Base-by-base conservation (phyloP, 2,113 vertebrate genomes). In the Miniopterus natalensis region DNA sequence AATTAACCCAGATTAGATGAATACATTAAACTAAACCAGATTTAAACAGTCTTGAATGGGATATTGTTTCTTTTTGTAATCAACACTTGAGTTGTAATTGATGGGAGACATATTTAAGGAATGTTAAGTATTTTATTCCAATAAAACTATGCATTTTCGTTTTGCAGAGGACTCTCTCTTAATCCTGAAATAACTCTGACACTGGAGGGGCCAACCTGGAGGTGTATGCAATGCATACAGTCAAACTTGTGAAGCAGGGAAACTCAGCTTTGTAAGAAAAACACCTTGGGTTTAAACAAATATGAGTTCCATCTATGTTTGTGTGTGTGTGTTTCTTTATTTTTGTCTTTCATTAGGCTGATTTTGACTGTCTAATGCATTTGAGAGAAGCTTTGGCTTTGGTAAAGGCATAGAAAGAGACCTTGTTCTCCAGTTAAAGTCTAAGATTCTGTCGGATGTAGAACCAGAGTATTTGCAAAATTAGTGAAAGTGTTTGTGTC, bases 31-130 rank as follows among this genome's bases (percentile, higher is more conserved):
- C 65, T 36, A 88, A 94, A 92, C 61, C 1, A 3, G 84, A 92
- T 95, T 93, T 95, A 74, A 90, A 71, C 13, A 81, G 80, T 15
- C 55, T 92, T 97, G 95, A 96, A 96, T 97, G 95, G 96, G 84
- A 95, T 83, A 93, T 94, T 96, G 94, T 94, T 96, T 92, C 92
- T 81, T 45, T 89, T 96, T 90, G 95, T 96, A 95, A 96, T 95
- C 95, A 83, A 95, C 84, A 92, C 95, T 95, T 90, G 75, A 59
- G 75, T 70, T 95, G 96, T 95, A 95, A 96, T 53, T 92, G 95
- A 95, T 93, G 92, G 87, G 87, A 94, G 66, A 85, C 84, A 85
- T 96, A 85, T 79, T 89, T 85, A 95, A 87, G 71, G 80, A 97
- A 96, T 95, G 93, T 14, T 71, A 49, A 42, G 6, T 84, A 40